phyloP scores from a whole-genome alignment of 2,113 vertebrate genomes.

The Antennarius striatus region DNA sequence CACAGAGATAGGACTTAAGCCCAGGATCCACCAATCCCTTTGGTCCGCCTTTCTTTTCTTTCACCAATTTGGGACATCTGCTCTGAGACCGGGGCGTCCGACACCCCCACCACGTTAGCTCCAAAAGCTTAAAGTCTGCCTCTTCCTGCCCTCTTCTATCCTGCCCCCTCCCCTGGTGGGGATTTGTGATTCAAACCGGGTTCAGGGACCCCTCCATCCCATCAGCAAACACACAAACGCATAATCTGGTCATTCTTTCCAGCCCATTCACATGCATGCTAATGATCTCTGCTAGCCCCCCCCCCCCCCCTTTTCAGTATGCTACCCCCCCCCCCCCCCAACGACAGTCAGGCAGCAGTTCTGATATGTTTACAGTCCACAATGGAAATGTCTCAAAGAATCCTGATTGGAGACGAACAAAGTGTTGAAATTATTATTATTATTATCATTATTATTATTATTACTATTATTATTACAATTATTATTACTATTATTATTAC shows the following conservation, averaged over 20 bases:
- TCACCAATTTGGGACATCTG: conserved; percentile 71
- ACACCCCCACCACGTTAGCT: conserved; percentile 54
- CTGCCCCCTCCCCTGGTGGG: conserved; percentile 56
- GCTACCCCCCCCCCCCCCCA: conserved; percentile 32
- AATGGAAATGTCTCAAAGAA: too few relatives aligned
- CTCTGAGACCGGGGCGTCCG: conserved; percentile 44
- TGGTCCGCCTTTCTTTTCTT: conserved; percentile 60
- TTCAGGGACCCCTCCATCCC: conserved; percentile 73
- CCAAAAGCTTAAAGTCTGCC: conserved; percentile 62
- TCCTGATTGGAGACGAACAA: too few relatives aligned
- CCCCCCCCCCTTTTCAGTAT: conserved; percentile 35
- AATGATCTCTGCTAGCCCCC: conserved; percentile 62
- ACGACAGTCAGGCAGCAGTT: conserved; percentile 22
- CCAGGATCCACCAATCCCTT: conserved; percentile 47
- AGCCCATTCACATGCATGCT: conserved; percentile 71
- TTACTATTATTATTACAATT: too few relatives aligned
- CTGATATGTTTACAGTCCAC: too few relatives aligned
- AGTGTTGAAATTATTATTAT: too few relatives aligned
- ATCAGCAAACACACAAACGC: conserved; percentile 80
- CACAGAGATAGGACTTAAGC: conserved; percentile 52
- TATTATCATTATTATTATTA: too few relatives aligned
- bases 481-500: too few relatives aligned
- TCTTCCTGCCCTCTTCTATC: conserved; percentile 47
- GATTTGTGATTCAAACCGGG: conserved; percentile 73
- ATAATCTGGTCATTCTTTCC: conserved; percentile 79